Conservation (phyloP, 1,140 invertebrate genomes). For the Tetragonula clypearis region DNA sequence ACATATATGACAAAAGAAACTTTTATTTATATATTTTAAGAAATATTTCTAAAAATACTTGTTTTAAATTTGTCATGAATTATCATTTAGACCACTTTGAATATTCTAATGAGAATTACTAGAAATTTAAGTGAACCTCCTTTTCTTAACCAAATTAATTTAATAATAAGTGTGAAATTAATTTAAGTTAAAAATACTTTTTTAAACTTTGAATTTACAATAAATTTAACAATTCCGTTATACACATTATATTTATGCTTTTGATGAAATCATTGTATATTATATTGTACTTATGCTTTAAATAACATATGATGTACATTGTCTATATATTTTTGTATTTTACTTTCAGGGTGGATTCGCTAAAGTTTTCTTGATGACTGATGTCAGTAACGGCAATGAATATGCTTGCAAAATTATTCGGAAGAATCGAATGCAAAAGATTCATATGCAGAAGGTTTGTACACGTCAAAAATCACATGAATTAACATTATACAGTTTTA, state of each 20-base stretch:
- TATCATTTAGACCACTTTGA: too few relatives aligned
- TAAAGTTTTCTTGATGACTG: conserved; percentile 87
- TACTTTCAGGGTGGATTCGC: conserved; percentile 88
- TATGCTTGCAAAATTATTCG: conserved; percentile 89
- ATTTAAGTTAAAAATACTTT: background rate
- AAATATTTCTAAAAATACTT: too few relatives aligned
- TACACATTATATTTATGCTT: background rate
- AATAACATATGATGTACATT: background rate
- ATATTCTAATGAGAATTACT: too few relatives aligned
- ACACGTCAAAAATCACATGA: background rate
- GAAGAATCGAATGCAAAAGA: conserved; percentile 86
- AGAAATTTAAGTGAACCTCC: too few relatives aligned
- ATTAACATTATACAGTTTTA: background rate
- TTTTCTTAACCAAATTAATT: background rate
- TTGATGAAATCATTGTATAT: too few relatives aligned
- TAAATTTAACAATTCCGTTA: background rate
- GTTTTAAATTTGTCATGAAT: too few relatives aligned
- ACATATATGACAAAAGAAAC: too few relatives aligned
- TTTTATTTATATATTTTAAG: too few relatives aligned
- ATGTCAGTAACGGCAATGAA: conserved; percentile 83
- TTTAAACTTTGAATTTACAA: background rate
- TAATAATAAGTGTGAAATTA: background rate
- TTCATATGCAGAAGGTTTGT: conserved; percentile 86
- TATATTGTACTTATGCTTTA: background rate
- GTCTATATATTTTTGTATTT: background rate